phyloP scores from a whole-genome alignment of 1,140 invertebrate species.

The Aphelinus certus region DNA sequence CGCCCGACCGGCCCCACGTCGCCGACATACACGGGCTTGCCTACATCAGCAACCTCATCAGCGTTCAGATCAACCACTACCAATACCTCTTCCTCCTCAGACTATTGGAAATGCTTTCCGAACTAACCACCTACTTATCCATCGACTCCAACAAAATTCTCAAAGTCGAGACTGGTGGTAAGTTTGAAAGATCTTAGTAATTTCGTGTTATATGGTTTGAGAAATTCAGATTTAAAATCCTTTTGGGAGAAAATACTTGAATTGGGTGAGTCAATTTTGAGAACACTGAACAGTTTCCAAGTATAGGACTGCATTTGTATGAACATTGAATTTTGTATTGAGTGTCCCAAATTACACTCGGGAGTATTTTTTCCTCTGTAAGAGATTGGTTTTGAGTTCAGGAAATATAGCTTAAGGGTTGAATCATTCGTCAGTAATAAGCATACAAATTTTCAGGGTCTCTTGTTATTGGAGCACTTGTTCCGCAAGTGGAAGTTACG shows the following conservation, averaged over 20 bases:
- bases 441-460: conserved; percentile 58
- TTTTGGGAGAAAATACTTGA: too few relatives aligned
- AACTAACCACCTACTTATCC: conserved; percentile 81
- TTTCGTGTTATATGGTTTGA: too few relatives aligned
- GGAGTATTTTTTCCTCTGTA: too few relatives aligned
- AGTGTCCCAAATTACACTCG: too few relatives aligned
- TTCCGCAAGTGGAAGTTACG: conserved; percentile 87
- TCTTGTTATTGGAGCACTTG: conserved; percentile 77
- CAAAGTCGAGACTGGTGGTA: conserved; percentile 63
- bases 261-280: too few relatives aligned
- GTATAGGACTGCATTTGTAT: too few relatives aligned
- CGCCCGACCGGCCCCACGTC: conserved; percentile 37
- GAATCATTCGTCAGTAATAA: too few relatives aligned
- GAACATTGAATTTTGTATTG: too few relatives aligned
- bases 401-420: too few relatives aligned
- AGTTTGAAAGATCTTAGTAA: background rate
- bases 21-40: conserved; percentile 77
- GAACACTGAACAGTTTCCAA: too few relatives aligned
- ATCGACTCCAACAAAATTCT: conserved; percentile 81
- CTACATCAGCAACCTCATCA: conserved; percentile 81
- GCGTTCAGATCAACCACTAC: conserved; percentile 90
- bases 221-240: too few relatives aligned
- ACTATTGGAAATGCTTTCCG: conserved; percentile 82
- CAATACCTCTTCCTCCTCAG: conserved; percentile 90
- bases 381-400: too few relatives aligned